A percentile compares a stretch with the other conserved stretches of the same genome.
Conservation (phyloP, 2,888 invertebrate genomes). For the Diarsia brunnea region DNA sequence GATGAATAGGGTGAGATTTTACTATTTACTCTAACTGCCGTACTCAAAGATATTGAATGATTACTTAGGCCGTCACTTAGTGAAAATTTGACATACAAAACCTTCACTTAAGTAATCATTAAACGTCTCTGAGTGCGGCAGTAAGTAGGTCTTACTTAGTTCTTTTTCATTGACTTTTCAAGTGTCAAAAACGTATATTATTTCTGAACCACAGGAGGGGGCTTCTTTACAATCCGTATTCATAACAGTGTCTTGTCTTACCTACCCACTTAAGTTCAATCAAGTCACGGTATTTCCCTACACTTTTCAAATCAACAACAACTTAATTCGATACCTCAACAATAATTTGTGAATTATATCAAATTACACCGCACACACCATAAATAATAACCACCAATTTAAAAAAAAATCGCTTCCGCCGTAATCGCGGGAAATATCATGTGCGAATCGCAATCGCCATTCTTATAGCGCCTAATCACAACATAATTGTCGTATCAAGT, state of each 20-base stretch:
- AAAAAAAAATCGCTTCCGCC: conserved; percentile 69
- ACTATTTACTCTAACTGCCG: no score
- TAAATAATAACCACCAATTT: conserved; percentile 65
- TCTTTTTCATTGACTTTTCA: no score
- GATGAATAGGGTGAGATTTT: not conserved
- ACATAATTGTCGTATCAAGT: conserved; percentile 73
- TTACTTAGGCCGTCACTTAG: no score
- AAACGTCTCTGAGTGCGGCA: no score
- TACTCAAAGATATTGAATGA: no score
- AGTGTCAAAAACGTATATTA: not conserved
- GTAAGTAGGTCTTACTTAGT: no score
- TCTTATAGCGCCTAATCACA: conserved; percentile 71
- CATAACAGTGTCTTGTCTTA: not conserved
- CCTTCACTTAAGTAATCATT: no score
- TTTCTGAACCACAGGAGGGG: conserved; percentile 1
- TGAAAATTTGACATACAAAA: no score
- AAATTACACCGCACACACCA: conserved; percentile 57
- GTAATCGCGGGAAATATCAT: conserved; percentile 66
- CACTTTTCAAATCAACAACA: conserved; percentile 49
- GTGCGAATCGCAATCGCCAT: conserved; percentile 67
- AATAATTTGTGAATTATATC: conserved; percentile 53
- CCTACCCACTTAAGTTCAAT: conserved; percentile 7
- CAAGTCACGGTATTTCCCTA: conserved; percentile 25
- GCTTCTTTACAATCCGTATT: not conserved
- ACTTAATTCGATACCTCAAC: conserved; percentile 26